A percentile compares a stretch with the other conserved stretches of the same genome.
Conservation (phyloP, 2,113 vertebrate species). For the Silurus asotus region DNA sequence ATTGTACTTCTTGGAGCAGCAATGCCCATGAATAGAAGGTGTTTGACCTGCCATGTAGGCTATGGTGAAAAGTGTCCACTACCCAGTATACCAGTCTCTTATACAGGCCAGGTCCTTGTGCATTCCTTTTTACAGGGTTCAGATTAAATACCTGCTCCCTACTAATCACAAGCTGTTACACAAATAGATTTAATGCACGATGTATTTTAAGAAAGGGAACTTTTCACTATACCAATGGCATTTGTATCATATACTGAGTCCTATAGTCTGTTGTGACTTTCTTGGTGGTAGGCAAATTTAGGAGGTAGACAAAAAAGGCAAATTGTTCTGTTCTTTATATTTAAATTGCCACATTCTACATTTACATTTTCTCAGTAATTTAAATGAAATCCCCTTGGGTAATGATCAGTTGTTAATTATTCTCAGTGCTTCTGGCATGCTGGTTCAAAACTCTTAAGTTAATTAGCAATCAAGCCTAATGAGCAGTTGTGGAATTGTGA, state of each 20-base stretch:
- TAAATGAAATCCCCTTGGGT: not conserved
- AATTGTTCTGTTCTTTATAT: not conserved
- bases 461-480: slow-evolving; percentile 7
- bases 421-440: slow-evolving; percentile 1
- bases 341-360: not conserved
- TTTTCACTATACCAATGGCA: not conserved
- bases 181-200: not conserved
- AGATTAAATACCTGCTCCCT: not conserved
- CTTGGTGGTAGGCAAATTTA: not conserved
- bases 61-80: not conserved
- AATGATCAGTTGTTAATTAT: not conserved
- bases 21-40: not conserved
- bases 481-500: slow-evolving; percentile 8
- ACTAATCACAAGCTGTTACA: not conserved
- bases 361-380: not conserved
- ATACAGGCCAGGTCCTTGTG: not conserved
- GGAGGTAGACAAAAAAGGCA: not conserved
- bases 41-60: not conserved
- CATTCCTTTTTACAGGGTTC: not conserved
- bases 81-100: not conserved
- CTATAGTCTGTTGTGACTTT: not conserved
- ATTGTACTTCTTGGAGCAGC: not conserved
- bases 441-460: not conserved
- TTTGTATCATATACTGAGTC: not conserved
- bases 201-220: not conserved